These are phyloP conservation scores for Chymomyza costata DNA, from an alignment of 1,140 invertebrate species.

Conservation along the genomic window DNA sequence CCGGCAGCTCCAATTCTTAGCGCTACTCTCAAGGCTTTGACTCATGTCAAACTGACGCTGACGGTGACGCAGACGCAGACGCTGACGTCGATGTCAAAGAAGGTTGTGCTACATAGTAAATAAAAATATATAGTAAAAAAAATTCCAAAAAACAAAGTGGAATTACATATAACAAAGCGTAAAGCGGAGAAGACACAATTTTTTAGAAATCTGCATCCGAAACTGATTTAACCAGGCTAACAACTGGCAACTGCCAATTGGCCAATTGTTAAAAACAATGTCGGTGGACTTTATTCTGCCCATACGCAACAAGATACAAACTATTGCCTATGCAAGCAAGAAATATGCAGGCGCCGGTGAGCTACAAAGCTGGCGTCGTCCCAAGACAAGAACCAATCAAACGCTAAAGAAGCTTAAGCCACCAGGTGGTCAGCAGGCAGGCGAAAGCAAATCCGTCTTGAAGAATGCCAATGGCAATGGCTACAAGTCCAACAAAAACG, in stretches of 20 bases:
- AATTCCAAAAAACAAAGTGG: conserved; percentile 25
- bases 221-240: conserved; percentile 32
- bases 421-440: conserved; percentile 1
- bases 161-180: conserved; percentile 19
- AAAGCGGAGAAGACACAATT: conserved; percentile 11
- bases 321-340: conserved; percentile 64
- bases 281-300: conserved; percentile 67
- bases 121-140: conserved; percentile 32
- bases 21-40: conserved; percentile 62
- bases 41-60: conserved; percentile 62
- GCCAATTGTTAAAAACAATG: too few relatives aligned
- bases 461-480: conserved; percentile 61
- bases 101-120: conserved; percentile 71
- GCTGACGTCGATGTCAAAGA: conserved; percentile 55
- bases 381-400: conserved; percentile 33
- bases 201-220: too few relatives aligned
- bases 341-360: conserved; percentile 45
- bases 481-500: conserved; percentile 6
- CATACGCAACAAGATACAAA: conserved; percentile 68
- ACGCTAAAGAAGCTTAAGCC: too few relatives aligned
- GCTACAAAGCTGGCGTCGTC: conserved; percentile 35
- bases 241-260: conserved; percentile 47
- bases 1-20: conserved; percentile 34
- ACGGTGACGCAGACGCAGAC: conserved; percentile 28
- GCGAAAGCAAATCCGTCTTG: conserved; percentile 40